Percentiles rank a stretch among this genome's conserved stretches.
phyloP scores from a whole-genome alignment of 2,113 vertebrate genomes.

The Halichoerus grypus region DNA sequence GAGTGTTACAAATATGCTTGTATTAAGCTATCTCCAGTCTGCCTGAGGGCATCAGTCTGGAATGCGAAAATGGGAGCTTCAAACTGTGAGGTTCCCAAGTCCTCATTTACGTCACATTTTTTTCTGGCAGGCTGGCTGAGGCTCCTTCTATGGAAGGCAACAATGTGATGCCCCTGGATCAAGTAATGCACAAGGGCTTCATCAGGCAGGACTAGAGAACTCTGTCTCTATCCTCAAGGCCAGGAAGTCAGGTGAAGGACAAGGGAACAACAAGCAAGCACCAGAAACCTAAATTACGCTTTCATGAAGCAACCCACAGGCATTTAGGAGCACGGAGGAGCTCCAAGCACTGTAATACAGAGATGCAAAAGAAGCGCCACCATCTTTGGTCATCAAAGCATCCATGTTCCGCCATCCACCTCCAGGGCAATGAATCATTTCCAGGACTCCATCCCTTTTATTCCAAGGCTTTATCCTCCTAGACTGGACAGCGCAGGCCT shows the following conservation, averaged over 20 bases:
- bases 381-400: background rate
- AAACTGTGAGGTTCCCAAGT: slow-evolving; percentile 16
- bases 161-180: fast-evolving
- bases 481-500: background rate
- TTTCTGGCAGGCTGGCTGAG: background rate
- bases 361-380: background rate
- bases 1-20: slow-evolving; percentile 72
- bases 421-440: background rate
- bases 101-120: background rate
- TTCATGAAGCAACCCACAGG: background rate
- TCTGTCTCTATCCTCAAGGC: background rate
- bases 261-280: background rate
- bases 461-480: background rate
- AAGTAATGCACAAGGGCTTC: fast-evolving
- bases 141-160: background rate
- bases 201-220: background rate
- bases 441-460: background rate
- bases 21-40: slow-evolving; percentile 69
- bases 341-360: fast-evolving
- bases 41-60: slow-evolving; percentile 66
- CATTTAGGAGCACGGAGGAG: background rate
- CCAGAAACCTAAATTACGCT: background rate
- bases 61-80: background rate
- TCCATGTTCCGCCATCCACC: fast-evolving
- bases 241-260: background rate